Conservation (phyloP, 2,113 vertebrate species). For the Atherinomorus stipes region DNA sequence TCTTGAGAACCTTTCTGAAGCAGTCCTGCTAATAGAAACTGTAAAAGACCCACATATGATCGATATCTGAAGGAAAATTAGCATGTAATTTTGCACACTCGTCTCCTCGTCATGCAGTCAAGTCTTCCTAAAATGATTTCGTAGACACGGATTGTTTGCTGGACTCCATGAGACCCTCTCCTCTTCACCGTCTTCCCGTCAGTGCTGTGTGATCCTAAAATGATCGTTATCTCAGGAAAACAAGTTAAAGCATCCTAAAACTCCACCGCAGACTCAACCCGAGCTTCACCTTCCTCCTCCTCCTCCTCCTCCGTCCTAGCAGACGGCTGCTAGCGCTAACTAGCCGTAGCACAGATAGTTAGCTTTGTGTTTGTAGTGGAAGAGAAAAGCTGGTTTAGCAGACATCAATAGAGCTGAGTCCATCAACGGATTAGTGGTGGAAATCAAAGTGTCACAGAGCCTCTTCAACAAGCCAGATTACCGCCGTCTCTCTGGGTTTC, state of each 20-base stretch:
- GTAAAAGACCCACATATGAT: too few relatives aligned
- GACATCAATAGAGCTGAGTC: slow-evolving; percentile 47
- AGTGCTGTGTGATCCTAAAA: background rate
- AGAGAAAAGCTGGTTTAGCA: slow-evolving; percentile 51
- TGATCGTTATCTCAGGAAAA: background rate
- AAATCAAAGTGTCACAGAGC: slow-evolving; percentile 55
- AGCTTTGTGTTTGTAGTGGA: slow-evolving; percentile 13
- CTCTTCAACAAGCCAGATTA: slow-evolving; percentile 53
- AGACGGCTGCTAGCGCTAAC: background rate
- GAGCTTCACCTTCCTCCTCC: slow-evolving; percentile 3
- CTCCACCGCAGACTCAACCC: background rate
- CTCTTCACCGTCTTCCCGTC: background rate
- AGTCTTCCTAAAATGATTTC: too few relatives aligned
- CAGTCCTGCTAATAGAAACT: too few relatives aligned
- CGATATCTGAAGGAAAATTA: too few relatives aligned
- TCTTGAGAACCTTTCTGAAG: too few relatives aligned
- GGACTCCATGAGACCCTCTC: background rate
- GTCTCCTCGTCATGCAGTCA: too few relatives aligned
- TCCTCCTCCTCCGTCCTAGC: slow-evolving; percentile 1
- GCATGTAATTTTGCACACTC: too few relatives aligned
- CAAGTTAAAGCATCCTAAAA: background rate
- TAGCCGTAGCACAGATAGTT: slow-evolving; percentile 23
- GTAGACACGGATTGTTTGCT: too few relatives aligned
- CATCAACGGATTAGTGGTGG: slow-evolving; percentile 53
- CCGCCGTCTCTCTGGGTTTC: background rate